Evolutionary conservation across 2,797 vertebrate species (phyloP).

Genomic region (Hozukius guyotensis): DNA sequence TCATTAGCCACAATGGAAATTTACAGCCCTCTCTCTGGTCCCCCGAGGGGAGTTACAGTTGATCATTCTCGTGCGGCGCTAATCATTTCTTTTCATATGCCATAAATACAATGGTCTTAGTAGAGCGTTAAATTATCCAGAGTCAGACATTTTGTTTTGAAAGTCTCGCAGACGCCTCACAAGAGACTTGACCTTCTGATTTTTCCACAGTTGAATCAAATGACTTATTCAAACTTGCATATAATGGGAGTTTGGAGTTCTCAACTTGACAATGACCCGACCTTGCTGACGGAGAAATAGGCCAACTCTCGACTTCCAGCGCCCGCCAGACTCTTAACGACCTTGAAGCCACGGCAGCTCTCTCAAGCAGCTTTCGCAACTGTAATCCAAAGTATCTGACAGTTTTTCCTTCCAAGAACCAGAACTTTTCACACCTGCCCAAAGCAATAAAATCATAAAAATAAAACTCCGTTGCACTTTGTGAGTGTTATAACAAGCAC

Average conservation of each 20-base stretch:
- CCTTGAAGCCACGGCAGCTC: constrained; percentile 45
- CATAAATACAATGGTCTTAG: constrained; percentile 75
- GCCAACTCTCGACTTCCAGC: constrained; percentile 25
- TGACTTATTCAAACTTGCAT: constrained; percentile 36
- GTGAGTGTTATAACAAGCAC: constrained; percentile 70
- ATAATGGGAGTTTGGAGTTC: constrained; percentile 41
- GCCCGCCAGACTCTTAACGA: constrained; percentile 44
- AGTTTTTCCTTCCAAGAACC: constrained; percentile 49
- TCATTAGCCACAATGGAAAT: constrained; percentile 62
- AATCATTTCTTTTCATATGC: constrained; percentile 73
- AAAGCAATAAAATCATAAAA: constrained; percentile 48
- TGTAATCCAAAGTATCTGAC: constrained; percentile 55
- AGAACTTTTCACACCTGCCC: constrained; percentile 62
- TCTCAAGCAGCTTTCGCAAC: constrained; percentile 45
- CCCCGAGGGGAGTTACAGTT: constrained; percentile 58
- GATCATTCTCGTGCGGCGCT: constrained; percentile 56
- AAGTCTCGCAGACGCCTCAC: constrained; percentile 51
- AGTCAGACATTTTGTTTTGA: constrained; percentile 65
- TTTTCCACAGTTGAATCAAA: constrained; percentile 55
- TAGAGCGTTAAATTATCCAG: constrained; percentile 72
- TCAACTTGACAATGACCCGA: constrained; percentile 56
- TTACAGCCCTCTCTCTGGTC: constrained; percentile 59
- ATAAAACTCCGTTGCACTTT: constrained; percentile 49
- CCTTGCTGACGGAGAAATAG: constrained; percentile 40
- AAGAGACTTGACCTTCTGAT: constrained; percentile 47